A percentile compares a stretch with the other conserved stretches of the same genome.
These are phyloP conservation scores for Acronicta aceris DNA, from an alignment of 2,888 invertebrate species.

Conservation along the genomic window DNA sequence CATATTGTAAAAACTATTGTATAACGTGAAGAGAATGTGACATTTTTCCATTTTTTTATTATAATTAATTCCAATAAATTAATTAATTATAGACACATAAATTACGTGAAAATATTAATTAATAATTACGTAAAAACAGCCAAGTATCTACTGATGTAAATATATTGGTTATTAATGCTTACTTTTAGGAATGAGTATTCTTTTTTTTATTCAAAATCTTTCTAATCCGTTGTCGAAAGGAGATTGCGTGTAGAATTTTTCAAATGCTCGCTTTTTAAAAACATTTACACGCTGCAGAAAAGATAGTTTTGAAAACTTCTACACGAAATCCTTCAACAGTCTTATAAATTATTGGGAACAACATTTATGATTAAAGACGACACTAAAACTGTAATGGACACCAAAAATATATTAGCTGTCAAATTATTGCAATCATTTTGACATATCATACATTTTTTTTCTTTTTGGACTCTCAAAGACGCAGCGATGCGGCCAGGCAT, in stretches of 20 bases:
- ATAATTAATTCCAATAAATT: constrained; percentile 88
- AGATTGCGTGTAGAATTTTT: constrained; percentile 73
- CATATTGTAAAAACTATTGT: constrained; percentile 90
- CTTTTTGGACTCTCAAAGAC: constrained; percentile 24
- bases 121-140: constrained; percentile 87
- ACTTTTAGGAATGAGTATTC: constrained; percentile 87
- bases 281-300: constrained; percentile 3
- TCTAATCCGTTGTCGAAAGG: constrained; percentile 71
- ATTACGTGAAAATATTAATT: constrained; percentile 87
- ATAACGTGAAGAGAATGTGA: constrained; percentile 89
- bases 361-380: constrained; percentile 83
- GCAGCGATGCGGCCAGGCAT: constrained; percentile 2
- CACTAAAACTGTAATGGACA: constrained; percentile 73
- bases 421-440: constrained; percentile 41
- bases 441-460: constrained; percentile 43
- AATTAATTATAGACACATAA: constrained; percentile 89
- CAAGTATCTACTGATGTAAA: constrained; percentile 88
- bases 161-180: constrained; percentile 87
- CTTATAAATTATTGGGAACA: constrained; percentile 88
- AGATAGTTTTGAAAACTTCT: constrained; percentile 72
- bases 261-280: constrained; percentile 62
- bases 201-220: constrained; percentile 73
- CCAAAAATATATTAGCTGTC: constrained; percentile 49
- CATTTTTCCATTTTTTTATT: constrained; percentile 82
- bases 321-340: constrained; percentile 71